Evolutionary conservation across 2,797 vertebrate genomes (phyloP).

Genomic region (Bradypodion pumilum): DNA sequence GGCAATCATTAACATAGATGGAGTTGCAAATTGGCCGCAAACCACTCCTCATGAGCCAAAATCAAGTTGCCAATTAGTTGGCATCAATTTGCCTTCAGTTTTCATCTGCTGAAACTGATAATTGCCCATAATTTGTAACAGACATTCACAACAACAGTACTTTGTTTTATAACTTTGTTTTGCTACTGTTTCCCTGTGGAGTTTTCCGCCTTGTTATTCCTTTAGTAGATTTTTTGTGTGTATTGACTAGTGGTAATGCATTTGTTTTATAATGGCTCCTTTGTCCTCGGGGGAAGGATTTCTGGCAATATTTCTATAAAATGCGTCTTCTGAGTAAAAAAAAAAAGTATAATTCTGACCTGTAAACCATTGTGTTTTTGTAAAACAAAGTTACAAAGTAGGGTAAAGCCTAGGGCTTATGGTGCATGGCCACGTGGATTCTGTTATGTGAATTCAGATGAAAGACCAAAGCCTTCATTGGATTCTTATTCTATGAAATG

Average conservation of each 20-base stretch:
- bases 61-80: background rate
- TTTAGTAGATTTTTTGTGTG: conserved; percentile 15
- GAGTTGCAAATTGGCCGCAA: background rate
- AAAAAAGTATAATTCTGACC: background rate
- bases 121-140: background rate
- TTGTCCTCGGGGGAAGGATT: background rate
- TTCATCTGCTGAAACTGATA: background rate
- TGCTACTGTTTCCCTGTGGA: background rate
- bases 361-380: background rate
- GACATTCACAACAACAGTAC: background rate
- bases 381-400: background rate
- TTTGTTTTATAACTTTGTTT: background rate
- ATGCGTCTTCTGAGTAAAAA: background rate
- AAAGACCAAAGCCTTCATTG: background rate
- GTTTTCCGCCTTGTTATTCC: too few relatives aligned
- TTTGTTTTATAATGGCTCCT: conserved; percentile 5
- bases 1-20: background rate
- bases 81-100: background rate
- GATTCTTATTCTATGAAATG: background rate
- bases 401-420: background rate
- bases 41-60: background rate
- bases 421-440: background rate
- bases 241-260: background rate
- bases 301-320: background rate
- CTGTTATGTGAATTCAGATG: background rate